A percentile compares a stretch with the other conserved stretches of the same genome.
phyloP scores from a whole-genome alignment of 2,797 vertebrate species.

The Prunella strophiata region DNA sequence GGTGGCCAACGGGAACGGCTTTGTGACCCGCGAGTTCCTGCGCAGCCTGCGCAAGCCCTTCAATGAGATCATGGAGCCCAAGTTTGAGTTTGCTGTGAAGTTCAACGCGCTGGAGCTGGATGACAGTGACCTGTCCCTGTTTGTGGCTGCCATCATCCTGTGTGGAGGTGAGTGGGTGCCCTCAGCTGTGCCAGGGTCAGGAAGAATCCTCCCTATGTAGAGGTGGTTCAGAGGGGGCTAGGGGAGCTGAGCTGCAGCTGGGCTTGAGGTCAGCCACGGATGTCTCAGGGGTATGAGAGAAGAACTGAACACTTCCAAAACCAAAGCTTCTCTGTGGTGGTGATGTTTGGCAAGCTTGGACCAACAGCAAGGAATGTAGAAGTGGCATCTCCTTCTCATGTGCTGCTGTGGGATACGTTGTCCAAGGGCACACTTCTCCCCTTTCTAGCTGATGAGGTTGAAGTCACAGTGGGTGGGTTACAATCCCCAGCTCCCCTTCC shows the following conservation, averaged over 20 bases:
- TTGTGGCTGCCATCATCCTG: slow-evolving; percentile 96
- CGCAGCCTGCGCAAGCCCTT: slow-evolving; percentile 96
- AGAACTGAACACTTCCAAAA: background rate
- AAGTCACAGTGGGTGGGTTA: background rate
- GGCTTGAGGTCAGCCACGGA: background rate
- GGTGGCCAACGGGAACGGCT: slow-evolving; percentile 94
- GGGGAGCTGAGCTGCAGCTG: background rate
- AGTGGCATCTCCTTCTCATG: background rate
- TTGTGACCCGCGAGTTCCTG: slow-evolving; percentile 96
- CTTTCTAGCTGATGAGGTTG: background rate
- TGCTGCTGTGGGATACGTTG: background rate
- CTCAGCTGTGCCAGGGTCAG: accelerated
- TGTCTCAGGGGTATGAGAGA: background rate
- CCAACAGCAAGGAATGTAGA: background rate
- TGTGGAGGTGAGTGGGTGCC: slow-evolving; percentile 88
- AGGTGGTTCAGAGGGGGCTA: background rate
- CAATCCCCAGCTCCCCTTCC: background rate
- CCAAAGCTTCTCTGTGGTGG: accelerated
- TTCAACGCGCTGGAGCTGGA: slow-evolving; percentile 97
- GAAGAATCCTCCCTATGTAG: background rate
- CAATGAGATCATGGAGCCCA: slow-evolving; percentile 97
- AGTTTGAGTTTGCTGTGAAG: slow-evolving; percentile 98
- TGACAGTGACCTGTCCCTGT: slow-evolving; percentile 96
- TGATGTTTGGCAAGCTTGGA: background rate
- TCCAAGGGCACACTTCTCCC: background rate